Evolutionary conservation across 2,797 vertebrate species (phyloP).

Genomic region (Tokudaia muenninki): DNA sequence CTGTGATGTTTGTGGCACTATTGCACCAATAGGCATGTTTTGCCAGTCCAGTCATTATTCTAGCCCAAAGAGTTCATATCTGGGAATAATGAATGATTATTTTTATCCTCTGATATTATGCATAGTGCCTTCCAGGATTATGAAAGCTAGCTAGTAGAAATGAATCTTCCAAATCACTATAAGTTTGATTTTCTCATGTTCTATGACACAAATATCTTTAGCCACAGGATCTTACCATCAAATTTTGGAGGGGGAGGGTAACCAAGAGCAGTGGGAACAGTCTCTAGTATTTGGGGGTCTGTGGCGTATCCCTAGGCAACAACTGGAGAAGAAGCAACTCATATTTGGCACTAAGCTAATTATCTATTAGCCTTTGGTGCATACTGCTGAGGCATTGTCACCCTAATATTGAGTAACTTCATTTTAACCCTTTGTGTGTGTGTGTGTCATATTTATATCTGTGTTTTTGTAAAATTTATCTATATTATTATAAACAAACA

Average conservation of each 20-base stretch:
- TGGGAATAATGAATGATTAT: background rate
- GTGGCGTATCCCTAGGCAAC: background rate
- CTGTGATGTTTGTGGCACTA: background rate
- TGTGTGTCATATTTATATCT: background rate
- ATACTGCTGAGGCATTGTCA: background rate
- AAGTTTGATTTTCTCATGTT: background rate
- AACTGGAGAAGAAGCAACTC: background rate
- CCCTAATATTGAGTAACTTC: background rate
- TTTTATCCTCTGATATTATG: background rate
- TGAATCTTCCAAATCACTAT: background rate
- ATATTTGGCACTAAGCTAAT: background rate
- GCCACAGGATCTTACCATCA: background rate
- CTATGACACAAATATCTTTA: background rate
- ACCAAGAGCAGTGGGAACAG: background rate
- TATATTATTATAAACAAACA: background rate
- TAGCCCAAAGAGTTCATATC: background rate
- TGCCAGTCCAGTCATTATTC: background rate
- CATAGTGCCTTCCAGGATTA: background rate
- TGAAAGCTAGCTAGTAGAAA: background rate
- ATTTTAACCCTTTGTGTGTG: background rate
- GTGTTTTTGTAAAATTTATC: background rate
- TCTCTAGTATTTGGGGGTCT: background rate
- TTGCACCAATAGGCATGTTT: background rate
- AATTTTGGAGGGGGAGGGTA: background rate
- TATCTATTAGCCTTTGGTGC: background rate